Evolutionary conservation across 2,797 vertebrate species (phyloP).

Genomic region (Eulemur albifrons): DNA sequence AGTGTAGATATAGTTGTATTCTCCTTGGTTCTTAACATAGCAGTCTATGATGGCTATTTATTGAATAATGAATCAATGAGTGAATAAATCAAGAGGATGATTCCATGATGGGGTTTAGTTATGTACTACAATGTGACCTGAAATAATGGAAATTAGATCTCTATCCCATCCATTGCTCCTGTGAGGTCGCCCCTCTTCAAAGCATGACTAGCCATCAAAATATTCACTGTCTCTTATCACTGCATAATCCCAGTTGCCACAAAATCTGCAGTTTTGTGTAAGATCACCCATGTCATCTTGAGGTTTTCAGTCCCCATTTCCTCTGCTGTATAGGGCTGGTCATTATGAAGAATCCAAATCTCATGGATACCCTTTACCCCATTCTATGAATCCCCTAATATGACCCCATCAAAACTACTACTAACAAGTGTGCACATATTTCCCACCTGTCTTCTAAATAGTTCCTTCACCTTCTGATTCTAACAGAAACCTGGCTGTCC

Average conservation of each 20-base stretch:
- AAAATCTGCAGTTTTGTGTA: neutral
- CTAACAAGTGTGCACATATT: neutral
- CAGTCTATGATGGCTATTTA: neutral
- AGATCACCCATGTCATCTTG: neutral
- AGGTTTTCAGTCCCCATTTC: neutral
- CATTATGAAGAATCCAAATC: neutral
- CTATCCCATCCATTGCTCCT: neutral
- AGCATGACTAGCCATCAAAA: neutral
- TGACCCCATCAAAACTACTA: neutral
- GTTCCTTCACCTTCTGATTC: neutral
- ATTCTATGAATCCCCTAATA: neutral
- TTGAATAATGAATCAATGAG: neutral
- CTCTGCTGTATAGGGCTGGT: neutral
- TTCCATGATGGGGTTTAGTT: neutral
- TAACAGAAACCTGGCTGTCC: neutral
- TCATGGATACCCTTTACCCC: neutral
- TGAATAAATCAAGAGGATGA: neutral
- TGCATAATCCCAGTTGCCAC: neutral
- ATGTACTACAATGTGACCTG: neutral
- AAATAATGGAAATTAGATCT: neutral
- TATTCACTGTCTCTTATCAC: neutral
- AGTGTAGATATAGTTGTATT: neutral
- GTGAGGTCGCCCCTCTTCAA: neutral
- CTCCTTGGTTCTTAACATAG: neutral
- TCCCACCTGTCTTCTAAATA: neutral